Base-by-base conservation (phyloP, 2,113 vertebrate species). In the Nettapus auritus region DNA sequence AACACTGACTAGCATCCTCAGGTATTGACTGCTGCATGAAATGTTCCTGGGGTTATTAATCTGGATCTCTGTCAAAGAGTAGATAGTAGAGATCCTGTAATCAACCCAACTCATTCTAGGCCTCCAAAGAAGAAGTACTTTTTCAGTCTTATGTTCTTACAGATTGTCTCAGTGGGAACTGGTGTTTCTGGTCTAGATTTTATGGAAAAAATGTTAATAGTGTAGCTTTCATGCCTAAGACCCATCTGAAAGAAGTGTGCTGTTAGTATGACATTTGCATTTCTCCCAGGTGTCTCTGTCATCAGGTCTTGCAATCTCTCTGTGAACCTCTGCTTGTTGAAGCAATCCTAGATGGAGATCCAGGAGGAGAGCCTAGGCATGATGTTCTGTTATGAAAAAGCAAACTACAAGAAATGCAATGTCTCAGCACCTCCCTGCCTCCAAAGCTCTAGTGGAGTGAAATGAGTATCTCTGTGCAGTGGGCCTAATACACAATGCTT, bases 321-420 rank as follows among this genome's bases (percentile, higher is more conserved):
- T 3, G 15, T 23, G 62, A 66, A 48, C 14, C 38, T 36, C 40
- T 40, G 15, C 40, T 74, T 74, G 56, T 52, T 62, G 79, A 80
- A 40, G 70, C 28, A 79, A 81, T 76, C 71, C 48, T 71, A 82
- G 13, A 36, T 59, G 23, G n/a, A 86, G 63, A 73, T 92, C 53
- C 63, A 80, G 80, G 63, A 82, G 36, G 23, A 74, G 52, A 73
- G 26, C 20, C 17, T 29, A 29, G 46, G 48, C 20, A 38, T 1
- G 31, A 44, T 55, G 57, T 88, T 88, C 60, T 63, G 33, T 67
- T 86, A 59, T 8, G 19, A 90, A 64, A 82, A 38, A 55, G 9
- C 14, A 71, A 75, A 82, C 66, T 16, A 3, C 33, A 90, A 79
- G 66, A 88, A 87, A 82, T 56, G 28, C 40, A 33, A 63, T 76